Percentiles rank a stretch among this genome's conserved stretches.
These are phyloP conservation scores for Amazona guildingii DNA, from an alignment of 2,113 vertebrate genomes.

Conservation along the genomic window DNA sequence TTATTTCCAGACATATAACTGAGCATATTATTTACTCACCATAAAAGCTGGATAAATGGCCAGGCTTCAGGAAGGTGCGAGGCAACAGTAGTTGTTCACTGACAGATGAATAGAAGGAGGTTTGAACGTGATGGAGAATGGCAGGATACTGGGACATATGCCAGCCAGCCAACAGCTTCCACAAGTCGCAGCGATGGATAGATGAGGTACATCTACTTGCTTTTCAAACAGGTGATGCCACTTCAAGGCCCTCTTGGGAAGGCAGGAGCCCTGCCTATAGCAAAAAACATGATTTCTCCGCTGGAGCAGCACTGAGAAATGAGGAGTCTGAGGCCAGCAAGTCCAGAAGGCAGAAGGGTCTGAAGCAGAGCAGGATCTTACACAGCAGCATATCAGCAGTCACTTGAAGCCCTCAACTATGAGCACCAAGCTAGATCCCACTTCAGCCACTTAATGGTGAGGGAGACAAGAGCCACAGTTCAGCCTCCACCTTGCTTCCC, in stretches of 20 bases:
- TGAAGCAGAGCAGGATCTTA: neutral
- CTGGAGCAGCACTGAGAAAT: neutral
- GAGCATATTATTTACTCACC: slow-evolving; percentile 63
- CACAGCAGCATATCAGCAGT: neutral
- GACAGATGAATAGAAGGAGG: slow-evolving; percentile 41
- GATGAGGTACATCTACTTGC: neutral
- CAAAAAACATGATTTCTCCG: neutral
- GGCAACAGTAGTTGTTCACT: neutral
- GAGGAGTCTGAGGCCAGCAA: neutral
- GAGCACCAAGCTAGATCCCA: neutral
- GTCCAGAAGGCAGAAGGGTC: neutral
- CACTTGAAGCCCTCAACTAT: neutral
- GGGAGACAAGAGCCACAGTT: neutral
- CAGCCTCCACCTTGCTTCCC: neutral
- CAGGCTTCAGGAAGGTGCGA: slow-evolving; percentile 21
- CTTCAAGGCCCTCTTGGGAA: neutral
- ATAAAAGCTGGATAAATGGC: slow-evolving; percentile 59
- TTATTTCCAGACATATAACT: slow-evolving; percentile 59
- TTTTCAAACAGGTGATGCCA: neutral
- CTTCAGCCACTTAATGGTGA: neutral
- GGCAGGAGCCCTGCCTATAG: neutral
- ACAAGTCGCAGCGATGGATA: neutral
- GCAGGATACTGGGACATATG: neutral
- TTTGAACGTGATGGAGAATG: neutral
- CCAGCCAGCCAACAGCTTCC: neutral